Evolutionary conservation across 2,888 invertebrate genomes (phyloP), one percentile per base, ranked within the genome.

Genomic region (Tiliacea citrago): DNA sequence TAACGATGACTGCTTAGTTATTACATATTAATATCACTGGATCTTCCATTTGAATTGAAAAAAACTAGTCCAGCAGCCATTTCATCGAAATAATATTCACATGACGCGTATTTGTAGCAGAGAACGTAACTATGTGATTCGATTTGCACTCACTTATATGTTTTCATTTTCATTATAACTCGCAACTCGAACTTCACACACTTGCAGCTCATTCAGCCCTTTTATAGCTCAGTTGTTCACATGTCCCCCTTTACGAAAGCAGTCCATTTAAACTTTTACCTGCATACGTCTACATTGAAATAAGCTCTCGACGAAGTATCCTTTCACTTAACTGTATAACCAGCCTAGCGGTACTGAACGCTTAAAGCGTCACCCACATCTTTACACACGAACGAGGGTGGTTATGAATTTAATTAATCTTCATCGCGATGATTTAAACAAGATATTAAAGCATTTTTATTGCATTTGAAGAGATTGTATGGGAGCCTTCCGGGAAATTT

Each of bases 401-500:
- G 89, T 92, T 92, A 91, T 93, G 90, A 93, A 92, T 93, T 93
- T 91, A 92, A 93, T 92, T 92, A 92, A 92, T 92, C 88, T 89
- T 83, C 80, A 35, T 72, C 73, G 82, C 88, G 85, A 89, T 90
- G 84, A 91, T 91, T 89, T 90, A 85, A 90, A 84, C 87, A 87
- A 78, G 85, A 86, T 86, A 83, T 81, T 88, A 87, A 84, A 83
- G 84, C 75, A 76, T 81, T 87, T 85, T 86, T 78, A 79, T 75
- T 77, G 61, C 39, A 53, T 83, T 78, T 60, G 13, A 61, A 62
- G 68, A 71, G 24, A 73, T 71, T 69, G 24, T 75, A 9, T 7
- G n/a, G 51, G 39, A 70, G 2, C 21, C 12, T 60, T n/a, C 5
- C 7, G 35, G 45, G 63, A 62, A 67, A 57, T 73, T 13, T 68